Conservation (phyloP, 53 echinoderm and acorn worm species). For the Pentamera pediparva region DNA sequence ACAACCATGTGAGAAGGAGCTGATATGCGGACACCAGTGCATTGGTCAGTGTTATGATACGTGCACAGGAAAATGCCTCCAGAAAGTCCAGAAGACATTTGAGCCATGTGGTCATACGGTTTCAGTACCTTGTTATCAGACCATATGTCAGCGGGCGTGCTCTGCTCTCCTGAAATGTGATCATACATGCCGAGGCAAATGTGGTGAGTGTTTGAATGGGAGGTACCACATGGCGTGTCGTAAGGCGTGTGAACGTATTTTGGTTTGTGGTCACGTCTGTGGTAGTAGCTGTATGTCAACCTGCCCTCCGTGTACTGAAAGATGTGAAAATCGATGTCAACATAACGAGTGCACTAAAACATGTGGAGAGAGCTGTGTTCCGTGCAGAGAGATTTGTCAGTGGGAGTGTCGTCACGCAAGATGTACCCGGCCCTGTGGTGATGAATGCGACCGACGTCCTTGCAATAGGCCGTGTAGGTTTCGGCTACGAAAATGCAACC, state of each 20-base stretch:
- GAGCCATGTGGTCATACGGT: slow-evolving; percentile 63
- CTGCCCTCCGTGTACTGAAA: slow-evolving; percentile 37
- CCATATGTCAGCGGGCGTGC: slow-evolving; percentile 19
- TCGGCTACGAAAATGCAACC: too few species aligned
- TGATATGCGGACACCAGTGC: slow-evolving; percentile 36
- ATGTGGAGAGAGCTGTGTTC: slow-evolving; percentile 1
- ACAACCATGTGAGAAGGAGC: background rate
- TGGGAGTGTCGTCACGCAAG: background rate
- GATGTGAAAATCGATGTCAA: slow-evolving; percentile 37
- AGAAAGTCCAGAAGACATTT: slow-evolving; percentile 28
- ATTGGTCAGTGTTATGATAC: background rate
- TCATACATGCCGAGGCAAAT: slow-evolving; percentile 60
- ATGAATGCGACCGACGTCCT: slow-evolving; percentile 21
- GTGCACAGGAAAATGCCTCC: slow-evolving; percentile 1
- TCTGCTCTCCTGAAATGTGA: slow-evolving; percentile 41
- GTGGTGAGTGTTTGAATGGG: slow-evolving; percentile 42
- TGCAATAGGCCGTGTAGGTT: slow-evolving; percentile 57
- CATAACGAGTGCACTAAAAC: slow-evolving; percentile 20
- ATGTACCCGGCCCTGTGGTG: background rate
- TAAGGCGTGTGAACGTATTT: slow-evolving; percentile 37
- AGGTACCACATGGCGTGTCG: slow-evolving; percentile 36
- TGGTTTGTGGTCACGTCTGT: slow-evolving; percentile 68
- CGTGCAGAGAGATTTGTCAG: slow-evolving; percentile 15
- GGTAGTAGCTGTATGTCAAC: slow-evolving; percentile 19
- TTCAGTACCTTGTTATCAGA: slow-evolving; percentile 32